Conservation (phyloP, 2,113 vertebrate species). For the Amphiprion ocellaris region DNA sequence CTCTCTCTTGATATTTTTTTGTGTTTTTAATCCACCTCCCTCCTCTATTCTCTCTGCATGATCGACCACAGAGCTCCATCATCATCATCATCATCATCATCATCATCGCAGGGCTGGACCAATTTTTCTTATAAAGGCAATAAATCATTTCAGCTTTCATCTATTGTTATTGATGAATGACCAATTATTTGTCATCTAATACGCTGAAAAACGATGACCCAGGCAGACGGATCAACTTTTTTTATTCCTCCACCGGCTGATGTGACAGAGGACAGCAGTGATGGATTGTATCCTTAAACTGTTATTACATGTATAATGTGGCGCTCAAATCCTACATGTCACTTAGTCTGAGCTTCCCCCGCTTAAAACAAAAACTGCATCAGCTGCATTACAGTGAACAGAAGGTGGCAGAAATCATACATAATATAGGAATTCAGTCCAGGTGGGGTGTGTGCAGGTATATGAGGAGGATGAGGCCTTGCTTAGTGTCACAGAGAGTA, state of each 20-base stretch:
- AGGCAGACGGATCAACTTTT: constrained; percentile 91
- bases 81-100: constrained; percentile 79
- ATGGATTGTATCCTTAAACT: constrained; percentile 99
- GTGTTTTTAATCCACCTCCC: constrained; percentile 45
- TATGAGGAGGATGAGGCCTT: too few species aligned
- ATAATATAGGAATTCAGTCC: too few species aligned
- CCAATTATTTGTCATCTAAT: constrained; percentile 99
- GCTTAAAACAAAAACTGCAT: background rate
- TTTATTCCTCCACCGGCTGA: constrained; percentile 55
- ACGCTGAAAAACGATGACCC: constrained; percentile 95
- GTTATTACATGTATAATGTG: constrained; percentile 98
- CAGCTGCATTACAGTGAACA: background rate
- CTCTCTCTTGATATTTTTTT: background rate
- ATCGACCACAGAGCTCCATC: constrained; percentile 86
- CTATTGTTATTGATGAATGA: constrained; percentile 99
- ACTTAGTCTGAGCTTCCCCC: constrained; percentile 83
- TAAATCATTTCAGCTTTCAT: constrained; percentile 99
- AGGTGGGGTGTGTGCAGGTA: too few species aligned
- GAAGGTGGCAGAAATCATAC: too few species aligned
- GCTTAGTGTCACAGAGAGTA: too few species aligned
- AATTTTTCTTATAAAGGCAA: constrained; percentile 85
- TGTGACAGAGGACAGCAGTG: constrained; percentile 90
- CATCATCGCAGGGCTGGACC: constrained; percentile 74
- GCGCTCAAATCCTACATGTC: constrained; percentile 90
- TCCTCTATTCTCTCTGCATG: constrained; percentile 76